phyloP scores from a whole-genome alignment of 2,113 vertebrate species.

The Peromyscus californicus region DNA sequence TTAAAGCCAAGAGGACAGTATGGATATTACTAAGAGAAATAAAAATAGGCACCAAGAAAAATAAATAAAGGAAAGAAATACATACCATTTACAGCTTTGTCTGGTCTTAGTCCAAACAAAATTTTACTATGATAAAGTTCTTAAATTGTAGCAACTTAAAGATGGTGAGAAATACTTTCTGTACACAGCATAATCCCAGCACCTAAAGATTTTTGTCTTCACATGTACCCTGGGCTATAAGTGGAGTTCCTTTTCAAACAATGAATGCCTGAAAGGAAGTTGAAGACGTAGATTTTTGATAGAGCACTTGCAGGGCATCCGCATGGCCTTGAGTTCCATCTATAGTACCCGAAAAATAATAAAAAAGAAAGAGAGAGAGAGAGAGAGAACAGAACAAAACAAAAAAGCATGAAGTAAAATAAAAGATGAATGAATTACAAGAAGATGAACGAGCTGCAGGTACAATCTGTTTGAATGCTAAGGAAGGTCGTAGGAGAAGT shows the following conservation, averaged over 20 bases:
- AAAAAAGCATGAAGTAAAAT: background rate
- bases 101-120: background rate
- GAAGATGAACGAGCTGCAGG: background rate
- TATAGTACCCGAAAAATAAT: background rate
- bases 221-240: background rate
- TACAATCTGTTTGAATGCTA: background rate
- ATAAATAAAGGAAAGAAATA: background rate
- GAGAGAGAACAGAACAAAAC: background rate
- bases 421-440: background rate
- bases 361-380: too few relatives aligned
- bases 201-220: background rate
- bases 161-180: background rate
- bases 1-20: background rate
- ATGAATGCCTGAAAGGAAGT: background rate
- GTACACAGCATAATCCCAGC: background rate
- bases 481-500: background rate
- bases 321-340: background rate
- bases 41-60: background rate
- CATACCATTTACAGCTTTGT: background rate
- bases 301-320: background rate
- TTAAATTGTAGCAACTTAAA: background rate
- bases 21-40: background rate
- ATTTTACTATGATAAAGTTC: conserved; percentile 7
- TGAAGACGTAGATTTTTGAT: background rate
- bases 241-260: background rate